These are phyloP conservation scores for Hexactinellida sp. DNA, from an alignment of 37 sponge, comb jelly and placozoan genomes.

Conservation along the genomic window DNA sequence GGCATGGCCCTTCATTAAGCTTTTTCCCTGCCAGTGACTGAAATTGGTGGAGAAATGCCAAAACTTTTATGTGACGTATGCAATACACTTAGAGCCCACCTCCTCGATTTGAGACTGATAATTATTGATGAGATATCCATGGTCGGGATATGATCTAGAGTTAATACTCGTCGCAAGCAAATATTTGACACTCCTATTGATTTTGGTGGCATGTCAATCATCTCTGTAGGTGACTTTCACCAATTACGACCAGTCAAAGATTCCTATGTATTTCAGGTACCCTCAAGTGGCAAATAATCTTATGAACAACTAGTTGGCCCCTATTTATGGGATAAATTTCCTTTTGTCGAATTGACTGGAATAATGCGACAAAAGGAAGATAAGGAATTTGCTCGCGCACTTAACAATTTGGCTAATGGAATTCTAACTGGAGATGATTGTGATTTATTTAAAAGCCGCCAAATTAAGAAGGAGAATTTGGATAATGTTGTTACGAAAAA, in stretches of 20 bases:
- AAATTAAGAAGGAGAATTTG: neutral
- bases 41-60: neutral
- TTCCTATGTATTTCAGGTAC: neutral
- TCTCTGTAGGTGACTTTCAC: conserved; percentile 32
- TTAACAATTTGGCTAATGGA: conserved; percentile 2
- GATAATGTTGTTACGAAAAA: neutral
- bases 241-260: conserved; percentile 25
- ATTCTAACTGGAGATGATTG: neutral
- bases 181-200: conserved; percentile 11
- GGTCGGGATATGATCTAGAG: conserved; percentile 29
- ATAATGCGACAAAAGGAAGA: neutral
- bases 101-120: conserved; percentile 15
- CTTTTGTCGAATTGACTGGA: neutral
- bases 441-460: neutral
- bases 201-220: conserved; percentile 23
- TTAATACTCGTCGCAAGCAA: conserved; percentile 26
- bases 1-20: conserved; percentile 35
- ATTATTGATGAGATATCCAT: conserved; percentile 44
- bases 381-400: neutral
- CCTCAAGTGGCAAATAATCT: neutral
- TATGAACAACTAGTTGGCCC: neutral
- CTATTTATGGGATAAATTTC: neutral
- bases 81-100: conserved; percentile 17
- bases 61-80: conserved; percentile 17
- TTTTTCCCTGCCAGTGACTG: conserved; percentile 10